These are phyloP conservation scores for Drosophila conformis DNA, from an alignment of 2,888 invertebrate genomes.

Conservation along the genomic window DNA sequence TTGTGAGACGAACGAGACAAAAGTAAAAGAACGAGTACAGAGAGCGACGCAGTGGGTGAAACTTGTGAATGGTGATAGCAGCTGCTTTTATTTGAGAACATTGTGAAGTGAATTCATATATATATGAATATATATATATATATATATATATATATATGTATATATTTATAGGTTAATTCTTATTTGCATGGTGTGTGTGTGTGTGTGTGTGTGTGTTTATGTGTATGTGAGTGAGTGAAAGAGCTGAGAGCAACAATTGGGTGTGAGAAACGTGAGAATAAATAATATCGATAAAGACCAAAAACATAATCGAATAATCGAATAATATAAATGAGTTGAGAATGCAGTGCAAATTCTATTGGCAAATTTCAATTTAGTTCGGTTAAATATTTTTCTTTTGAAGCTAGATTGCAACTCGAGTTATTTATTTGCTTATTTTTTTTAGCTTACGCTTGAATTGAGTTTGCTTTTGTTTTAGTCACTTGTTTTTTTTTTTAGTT, in stretches of 20 bases:
- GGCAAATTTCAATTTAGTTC: conserved; percentile 50
- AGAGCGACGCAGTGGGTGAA: conserved; percentile 13
- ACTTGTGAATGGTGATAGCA: conserved; percentile 9
- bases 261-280: conserved; percentile 33
- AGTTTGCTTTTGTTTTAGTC: conserved; percentile 24
- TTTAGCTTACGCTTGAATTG: conserved; percentile 35
- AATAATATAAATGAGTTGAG: conserved; percentile 31
- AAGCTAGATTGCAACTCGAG: conserved; percentile 18
- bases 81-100: conserved; percentile 9
- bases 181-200: conserved; percentile 29
- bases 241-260: conserved; percentile 24
- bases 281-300: conserved; percentile 1
- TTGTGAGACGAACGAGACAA: background rate
- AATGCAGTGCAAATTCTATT: conserved; percentile 73
- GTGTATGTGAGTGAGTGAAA: conserved; percentile 29
- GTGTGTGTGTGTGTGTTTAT: background rate
- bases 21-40: background rate
- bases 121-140: background rate
- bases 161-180: background rate
- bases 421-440: background rate
- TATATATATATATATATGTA: background rate
- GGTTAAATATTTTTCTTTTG: conserved; percentile 16
- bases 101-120: conserved; percentile 19
- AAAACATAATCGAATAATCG: conserved; percentile 2
- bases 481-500: conserved; percentile 11